Evolutionary conservation across 2,888 invertebrate species (phyloP).

Genomic region (Cataglyphis livida): DNA sequence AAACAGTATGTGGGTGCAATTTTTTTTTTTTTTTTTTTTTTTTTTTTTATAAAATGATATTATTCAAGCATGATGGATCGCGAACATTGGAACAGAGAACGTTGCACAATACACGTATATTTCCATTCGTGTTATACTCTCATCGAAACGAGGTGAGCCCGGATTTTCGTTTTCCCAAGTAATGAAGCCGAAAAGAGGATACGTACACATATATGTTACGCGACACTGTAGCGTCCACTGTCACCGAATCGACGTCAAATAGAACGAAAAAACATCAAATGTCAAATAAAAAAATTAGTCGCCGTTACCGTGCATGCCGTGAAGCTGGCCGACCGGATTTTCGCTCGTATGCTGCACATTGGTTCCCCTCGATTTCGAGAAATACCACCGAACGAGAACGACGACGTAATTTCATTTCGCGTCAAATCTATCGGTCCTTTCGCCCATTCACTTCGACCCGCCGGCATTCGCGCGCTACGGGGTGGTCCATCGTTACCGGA

Average conservation of each 20-base stretch:
- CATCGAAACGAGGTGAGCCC: neutral
- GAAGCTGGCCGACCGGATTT: conserved; percentile 41
- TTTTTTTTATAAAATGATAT: conserved; percentile 26
- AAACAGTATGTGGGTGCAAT: neutral
- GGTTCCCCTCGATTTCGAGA: conserved; percentile 46
- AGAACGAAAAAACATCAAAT: conserved; percentile 38
- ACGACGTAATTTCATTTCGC: conserved; percentile 59
- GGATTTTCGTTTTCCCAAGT: conserved; percentile 43
- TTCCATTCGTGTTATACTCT: conserved; percentile 20
- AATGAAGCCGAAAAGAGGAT: conserved; percentile 35
- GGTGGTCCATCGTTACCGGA: conserved; percentile 40
- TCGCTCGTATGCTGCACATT: conserved; percentile 27
- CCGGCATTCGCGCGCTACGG: conserved; percentile 31
- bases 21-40: too few relatives aligned
- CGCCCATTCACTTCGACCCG: conserved; percentile 10
- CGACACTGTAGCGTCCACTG: neutral
- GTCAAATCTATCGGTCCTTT: conserved; percentile 46
- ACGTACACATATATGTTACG: neutral
- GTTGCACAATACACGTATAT: conserved; percentile 25
- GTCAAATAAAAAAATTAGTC: conserved; percentile 48
- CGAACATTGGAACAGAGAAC: neutral
- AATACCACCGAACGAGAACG: conserved; percentile 42
- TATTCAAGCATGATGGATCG: conserved; percentile 22
- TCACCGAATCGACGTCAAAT: neutral
- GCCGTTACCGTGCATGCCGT: conserved; percentile 24